These are phyloP conservation scores for Sinelater perroti DNA, from an alignment of 2,888 invertebrate genomes.

Conservation along the genomic window DNA sequence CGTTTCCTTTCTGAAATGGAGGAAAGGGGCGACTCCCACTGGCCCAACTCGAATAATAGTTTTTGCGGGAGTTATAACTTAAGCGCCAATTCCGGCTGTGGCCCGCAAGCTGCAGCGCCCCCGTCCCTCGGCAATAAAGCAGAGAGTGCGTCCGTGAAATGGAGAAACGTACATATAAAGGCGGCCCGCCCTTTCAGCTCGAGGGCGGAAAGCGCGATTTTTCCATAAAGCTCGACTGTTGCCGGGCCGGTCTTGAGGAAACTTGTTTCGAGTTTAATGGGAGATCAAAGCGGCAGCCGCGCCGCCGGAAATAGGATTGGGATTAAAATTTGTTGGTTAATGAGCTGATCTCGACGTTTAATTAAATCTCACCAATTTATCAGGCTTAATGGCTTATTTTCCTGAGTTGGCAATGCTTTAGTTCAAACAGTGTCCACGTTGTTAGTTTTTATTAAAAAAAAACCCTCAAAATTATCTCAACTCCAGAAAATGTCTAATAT, in stretches of 20 bases:
- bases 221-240: neutral
- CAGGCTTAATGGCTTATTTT: slow-evolving; percentile 14
- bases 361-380: slow-evolving; percentile 13
- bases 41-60: too few species aligned
- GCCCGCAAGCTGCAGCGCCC: slow-evolving; percentile 7
- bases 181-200: slow-evolving; percentile 1
- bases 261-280: slow-evolving; percentile 5
- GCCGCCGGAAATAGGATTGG: neutral
- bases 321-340: too few species aligned
- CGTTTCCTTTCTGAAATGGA: too few species aligned
- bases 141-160: slow-evolving; percentile 9
- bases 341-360: slow-evolving; percentile 13
- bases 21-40: too few species aligned
- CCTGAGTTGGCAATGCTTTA: neutral
- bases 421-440: too few species aligned
- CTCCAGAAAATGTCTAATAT: too few species aligned
- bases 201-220: neutral
- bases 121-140: slow-evolving; percentile 12
- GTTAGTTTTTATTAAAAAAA: too few species aligned
- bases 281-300: neutral
- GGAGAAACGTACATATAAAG: slow-evolving; percentile 4
- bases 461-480: too few species aligned
- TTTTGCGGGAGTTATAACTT: too few species aligned
- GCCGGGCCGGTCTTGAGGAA: too few species aligned
- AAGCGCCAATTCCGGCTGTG: slow-evolving; percentile 13